Conservation (phyloP, 2,888 invertebrate genomes). For the Drosophila atripex region DNA sequence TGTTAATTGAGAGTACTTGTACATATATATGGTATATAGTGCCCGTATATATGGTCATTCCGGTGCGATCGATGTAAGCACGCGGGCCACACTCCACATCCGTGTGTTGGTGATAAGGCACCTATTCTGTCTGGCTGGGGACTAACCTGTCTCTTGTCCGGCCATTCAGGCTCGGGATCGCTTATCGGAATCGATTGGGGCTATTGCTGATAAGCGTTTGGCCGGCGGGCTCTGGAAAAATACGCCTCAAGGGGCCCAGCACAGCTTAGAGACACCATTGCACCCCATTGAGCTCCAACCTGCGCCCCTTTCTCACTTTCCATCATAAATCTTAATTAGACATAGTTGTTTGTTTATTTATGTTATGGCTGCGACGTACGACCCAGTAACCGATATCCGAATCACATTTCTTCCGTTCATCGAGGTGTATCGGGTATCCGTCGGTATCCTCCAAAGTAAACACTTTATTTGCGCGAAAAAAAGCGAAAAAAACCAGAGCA, state of each 20-base stretch:
- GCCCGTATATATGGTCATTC: not conserved
- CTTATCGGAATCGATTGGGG: conserved; percentile 4
- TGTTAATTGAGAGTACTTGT: too few relatives aligned
- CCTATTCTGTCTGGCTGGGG: not conserved
- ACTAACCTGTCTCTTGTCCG: not conserved
- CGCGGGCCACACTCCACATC: not conserved
- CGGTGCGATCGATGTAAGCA: too few relatives aligned
- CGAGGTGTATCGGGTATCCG: too few relatives aligned
- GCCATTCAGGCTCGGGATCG: not conserved
- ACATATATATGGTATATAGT: not conserved
- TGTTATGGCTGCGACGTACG: conserved; percentile 17
- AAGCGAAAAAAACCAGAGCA: conserved; percentile 2
- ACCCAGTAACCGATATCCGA: conserved; percentile 64
- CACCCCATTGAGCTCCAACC: not conserved
- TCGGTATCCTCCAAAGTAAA: conserved; percentile 5
- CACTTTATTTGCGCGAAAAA: not conserved
- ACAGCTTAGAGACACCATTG: not conserved
- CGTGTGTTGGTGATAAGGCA: not conserved
- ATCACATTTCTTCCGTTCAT: conserved; percentile 22
- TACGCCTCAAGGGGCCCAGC: too few relatives aligned
- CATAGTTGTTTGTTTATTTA: conserved; percentile 22
- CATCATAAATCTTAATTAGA: conserved; percentile 67
- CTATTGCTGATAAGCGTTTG: conserved; percentile 14
- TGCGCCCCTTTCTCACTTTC: conserved; percentile 67
- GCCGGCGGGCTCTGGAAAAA: conserved; percentile 10